Conservation (phyloP, 2,113 vertebrate species). For the Daubentonia madagascariensis region DNA sequence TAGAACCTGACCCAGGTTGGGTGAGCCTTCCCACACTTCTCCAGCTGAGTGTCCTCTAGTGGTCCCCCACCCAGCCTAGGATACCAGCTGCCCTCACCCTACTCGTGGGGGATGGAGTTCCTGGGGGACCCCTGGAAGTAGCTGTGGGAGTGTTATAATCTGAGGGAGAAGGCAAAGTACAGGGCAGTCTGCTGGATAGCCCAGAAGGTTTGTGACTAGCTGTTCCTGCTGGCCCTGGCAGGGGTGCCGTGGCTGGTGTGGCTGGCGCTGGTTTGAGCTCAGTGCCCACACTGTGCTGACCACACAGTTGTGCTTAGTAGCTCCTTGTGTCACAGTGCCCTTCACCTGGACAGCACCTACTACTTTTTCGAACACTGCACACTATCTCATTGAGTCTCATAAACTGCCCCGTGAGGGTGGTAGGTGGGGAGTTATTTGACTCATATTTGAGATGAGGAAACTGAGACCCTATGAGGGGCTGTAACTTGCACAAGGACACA, state of each 20-base stretch:
- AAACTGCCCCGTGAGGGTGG: background rate
- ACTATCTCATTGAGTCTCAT: background rate
- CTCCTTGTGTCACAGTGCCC: background rate
- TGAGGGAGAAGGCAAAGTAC: background rate
- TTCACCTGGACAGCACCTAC: background rate
- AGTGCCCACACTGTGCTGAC: background rate
- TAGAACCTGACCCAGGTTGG: background rate
- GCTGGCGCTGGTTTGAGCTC: background rate
- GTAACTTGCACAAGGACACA: background rate
- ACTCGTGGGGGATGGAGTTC: background rate
- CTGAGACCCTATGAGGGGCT: background rate
- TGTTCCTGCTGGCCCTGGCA: background rate
- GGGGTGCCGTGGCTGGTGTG: background rate
- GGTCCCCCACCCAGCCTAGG: background rate
- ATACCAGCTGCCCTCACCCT: background rate
- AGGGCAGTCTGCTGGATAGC: background rate
- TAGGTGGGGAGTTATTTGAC: background rate
- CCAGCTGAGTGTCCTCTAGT: background rate
- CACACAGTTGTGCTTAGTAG: background rate
- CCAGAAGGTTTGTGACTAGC: background rate
- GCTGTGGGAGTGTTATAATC: background rate
- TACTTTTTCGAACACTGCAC: background rate
- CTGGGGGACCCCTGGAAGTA: background rate
- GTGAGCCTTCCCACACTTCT: background rate
- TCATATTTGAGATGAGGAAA: slow-evolving; percentile 13